Evolutionary conservation across 1,140 invertebrate genomes (phyloP).

Genomic region (Panagrolaimus sp.): DNA sequence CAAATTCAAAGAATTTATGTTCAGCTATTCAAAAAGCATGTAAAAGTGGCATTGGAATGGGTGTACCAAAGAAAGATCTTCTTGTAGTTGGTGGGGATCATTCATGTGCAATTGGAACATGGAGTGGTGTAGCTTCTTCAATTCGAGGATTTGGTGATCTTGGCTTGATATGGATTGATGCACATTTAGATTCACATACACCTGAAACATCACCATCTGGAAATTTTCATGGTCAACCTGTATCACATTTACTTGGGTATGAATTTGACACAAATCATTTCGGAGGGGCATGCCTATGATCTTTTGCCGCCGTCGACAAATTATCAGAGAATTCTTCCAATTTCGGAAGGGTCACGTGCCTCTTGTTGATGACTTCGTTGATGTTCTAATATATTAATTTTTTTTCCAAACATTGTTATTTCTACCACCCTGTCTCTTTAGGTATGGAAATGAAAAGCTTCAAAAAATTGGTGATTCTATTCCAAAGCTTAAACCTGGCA

Average conservation of each 20-base stretch:
- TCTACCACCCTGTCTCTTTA: too few relatives aligned
- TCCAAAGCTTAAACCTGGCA: conserved; percentile 44
- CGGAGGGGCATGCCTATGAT: too few relatives aligned
- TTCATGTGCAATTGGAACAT: conserved; percentile 49
- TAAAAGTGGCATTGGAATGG: conserved; percentile 21
- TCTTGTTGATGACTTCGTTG: too few relatives aligned
- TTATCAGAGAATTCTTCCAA: too few relatives aligned
- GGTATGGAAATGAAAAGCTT: conserved; percentile 39
- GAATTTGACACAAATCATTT: too few relatives aligned
- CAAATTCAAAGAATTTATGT: conserved; percentile 17
- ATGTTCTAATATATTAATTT: too few relatives aligned
- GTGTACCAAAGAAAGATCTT: conserved; percentile 32
- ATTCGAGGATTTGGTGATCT: conserved; percentile 37
- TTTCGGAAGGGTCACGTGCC: too few relatives aligned
- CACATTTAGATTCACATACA: conserved; percentile 50
- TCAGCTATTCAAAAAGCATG: conserved; percentile 1
- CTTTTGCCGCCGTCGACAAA: too few relatives aligned
- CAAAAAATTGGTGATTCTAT: conserved; percentile 32
- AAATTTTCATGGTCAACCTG: conserved; percentile 49
- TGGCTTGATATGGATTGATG: conserved; percentile 50
- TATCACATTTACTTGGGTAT: conserved; percentile 47
- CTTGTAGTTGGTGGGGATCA: conserved; percentile 49
- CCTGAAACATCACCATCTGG: conserved; percentile 31
- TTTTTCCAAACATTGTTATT: too few relatives aligned
- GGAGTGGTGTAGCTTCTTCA: conserved; percentile 40